Percentiles rank a stretch among this genome's conserved stretches.
Evolutionary conservation across 2,797 vertebrate species (phyloP).

Genomic region (Dromococcyx pavoninus): DNA sequence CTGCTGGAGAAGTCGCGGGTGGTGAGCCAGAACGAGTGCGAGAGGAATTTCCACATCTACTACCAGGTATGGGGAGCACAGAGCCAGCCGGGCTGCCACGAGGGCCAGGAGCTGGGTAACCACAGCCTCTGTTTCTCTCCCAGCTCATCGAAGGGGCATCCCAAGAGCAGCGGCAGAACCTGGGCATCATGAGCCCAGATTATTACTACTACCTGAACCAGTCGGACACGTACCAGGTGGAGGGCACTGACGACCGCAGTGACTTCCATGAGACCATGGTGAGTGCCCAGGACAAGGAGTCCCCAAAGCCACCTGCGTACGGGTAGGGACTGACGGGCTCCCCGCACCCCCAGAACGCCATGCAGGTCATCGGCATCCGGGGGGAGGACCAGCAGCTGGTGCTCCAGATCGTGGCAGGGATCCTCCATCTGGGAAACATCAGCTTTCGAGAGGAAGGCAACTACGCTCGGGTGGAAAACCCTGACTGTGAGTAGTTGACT

Average conservation of each 20-base stretch:
- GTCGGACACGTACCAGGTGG: slow-evolving; percentile 93
- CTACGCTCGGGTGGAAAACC: slow-evolving; percentile 89
- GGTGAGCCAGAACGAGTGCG: slow-evolving; percentile 92
- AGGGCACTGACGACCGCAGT: slow-evolving; percentile 88
- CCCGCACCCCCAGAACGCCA: slow-evolving; percentile 84
- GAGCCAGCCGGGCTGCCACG: accelerated
- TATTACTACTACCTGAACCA: slow-evolving; percentile 97
- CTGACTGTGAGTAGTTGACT: slow-evolving; percentile 84
- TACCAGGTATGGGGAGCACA: slow-evolving; percentile 84
- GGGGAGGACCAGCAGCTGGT: slow-evolving; percentile 82
- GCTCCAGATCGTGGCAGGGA: slow-evolving; percentile 91
- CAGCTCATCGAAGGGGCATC: slow-evolving; percentile 91
- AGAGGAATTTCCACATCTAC: slow-evolving; percentile 97
- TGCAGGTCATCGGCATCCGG: slow-evolving; percentile 92
- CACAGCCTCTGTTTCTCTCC: neutral
- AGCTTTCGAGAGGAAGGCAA: slow-evolving; percentile 92
- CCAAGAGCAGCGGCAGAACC: slow-evolving; percentile 84
- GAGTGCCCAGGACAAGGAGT: neutral
- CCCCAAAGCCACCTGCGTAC: accelerated
- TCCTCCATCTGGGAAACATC: slow-evolving; percentile 95
- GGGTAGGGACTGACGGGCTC: neutral
- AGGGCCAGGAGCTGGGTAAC: accelerated
- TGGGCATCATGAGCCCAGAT: slow-evolving; percentile 92
- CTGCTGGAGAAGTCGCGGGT: slow-evolving; percentile 95
- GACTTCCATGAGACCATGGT: slow-evolving; percentile 93